Percentiles rank a stretch among this genome's conserved stretches.
Evolutionary conservation across 1,140 invertebrate species (phyloP).

Genomic region (Euura saliciscinereae): DNA sequence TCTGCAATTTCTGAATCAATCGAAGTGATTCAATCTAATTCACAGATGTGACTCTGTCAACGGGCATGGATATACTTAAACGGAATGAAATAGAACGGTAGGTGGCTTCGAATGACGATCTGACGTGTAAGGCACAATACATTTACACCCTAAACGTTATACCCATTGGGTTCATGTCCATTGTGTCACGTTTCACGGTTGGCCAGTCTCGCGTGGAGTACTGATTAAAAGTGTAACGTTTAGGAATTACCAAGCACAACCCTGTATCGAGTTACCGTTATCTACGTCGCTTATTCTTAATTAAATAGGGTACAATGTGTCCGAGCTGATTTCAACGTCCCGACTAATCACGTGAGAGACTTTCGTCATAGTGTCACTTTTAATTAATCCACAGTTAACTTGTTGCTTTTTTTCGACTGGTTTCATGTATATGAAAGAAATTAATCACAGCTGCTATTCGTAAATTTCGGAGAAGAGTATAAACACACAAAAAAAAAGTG

Average conservation of each 20-base stretch:
- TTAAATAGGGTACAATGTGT: constrained; percentile 18
- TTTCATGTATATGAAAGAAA: too few species aligned
- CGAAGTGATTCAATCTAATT: constrained; percentile 10
- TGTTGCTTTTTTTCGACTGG: too few species aligned
- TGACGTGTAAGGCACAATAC: neutral
- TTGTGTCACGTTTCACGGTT: constrained; percentile 39
- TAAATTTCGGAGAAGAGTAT: too few species aligned
- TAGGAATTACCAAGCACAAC: constrained; percentile 31
- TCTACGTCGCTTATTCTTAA: constrained; percentile 18
- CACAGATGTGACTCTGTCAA: constrained; percentile 32
- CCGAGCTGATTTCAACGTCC: neutral
- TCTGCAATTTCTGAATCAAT: neutral
- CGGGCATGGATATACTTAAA: constrained; percentile 14
- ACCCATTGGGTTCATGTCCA: constrained; percentile 13
- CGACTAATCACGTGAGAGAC: neutral
- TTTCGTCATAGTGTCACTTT: neutral
- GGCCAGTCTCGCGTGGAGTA: constrained; percentile 41
- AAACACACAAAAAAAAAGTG: too few species aligned
- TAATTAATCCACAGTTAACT: too few species aligned
- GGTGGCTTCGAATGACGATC: neutral
- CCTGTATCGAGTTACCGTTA: constrained; percentile 1
- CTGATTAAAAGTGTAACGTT: constrained; percentile 49
- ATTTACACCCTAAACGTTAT: constrained; percentile 5
- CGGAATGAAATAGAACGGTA: constrained; percentile 10
- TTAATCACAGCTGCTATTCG: too few species aligned